These are phyloP conservation scores for Momotus momota DNA, from an alignment of 2,797 vertebrate genomes.

Conservation along the genomic window DNA sequence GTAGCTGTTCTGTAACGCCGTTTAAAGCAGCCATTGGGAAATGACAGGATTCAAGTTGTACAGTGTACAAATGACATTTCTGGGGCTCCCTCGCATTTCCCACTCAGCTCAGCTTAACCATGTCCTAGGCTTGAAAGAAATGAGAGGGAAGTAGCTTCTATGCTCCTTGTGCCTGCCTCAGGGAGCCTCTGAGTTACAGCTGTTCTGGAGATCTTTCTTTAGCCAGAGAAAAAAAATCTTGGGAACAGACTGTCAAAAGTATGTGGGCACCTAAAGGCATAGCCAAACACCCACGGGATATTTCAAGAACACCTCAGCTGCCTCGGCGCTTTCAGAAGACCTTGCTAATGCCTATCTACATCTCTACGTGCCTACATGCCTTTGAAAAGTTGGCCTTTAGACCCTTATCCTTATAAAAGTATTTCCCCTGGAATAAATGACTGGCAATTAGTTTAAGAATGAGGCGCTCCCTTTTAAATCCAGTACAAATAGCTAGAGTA, in stretches of 20 bases:
- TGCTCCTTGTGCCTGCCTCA: rapidly evolving
- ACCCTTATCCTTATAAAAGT: slow-evolving; percentile 37
- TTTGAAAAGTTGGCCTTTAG: slow-evolving; percentile 48
- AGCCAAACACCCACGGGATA: not conserved
- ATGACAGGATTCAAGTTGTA: not conserved
- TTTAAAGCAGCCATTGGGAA: not conserved
- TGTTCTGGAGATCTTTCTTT: not conserved
- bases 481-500: slow-evolving; percentile 28
- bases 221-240: not conserved
- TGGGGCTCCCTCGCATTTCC: not conserved
- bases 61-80: not conserved
- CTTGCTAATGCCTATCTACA: not conserved
- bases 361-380: not conserved
- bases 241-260: not conserved
- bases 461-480: slow-evolving; percentile 51
- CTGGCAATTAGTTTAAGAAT: slow-evolving; percentile 33
- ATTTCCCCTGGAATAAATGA: slow-evolving; percentile 34
- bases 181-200: not conserved
- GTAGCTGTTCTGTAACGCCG: not conserved
- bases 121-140: not conserved
- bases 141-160: not conserved
- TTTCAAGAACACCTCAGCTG: slow-evolving; percentile 1
- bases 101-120: not conserved
- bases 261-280: not conserved
- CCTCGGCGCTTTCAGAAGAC: not conserved